These are phyloP conservation scores for Apoda limacodes DNA, from an alignment of 2,888 invertebrate genomes.

Conservation along the genomic window DNA sequence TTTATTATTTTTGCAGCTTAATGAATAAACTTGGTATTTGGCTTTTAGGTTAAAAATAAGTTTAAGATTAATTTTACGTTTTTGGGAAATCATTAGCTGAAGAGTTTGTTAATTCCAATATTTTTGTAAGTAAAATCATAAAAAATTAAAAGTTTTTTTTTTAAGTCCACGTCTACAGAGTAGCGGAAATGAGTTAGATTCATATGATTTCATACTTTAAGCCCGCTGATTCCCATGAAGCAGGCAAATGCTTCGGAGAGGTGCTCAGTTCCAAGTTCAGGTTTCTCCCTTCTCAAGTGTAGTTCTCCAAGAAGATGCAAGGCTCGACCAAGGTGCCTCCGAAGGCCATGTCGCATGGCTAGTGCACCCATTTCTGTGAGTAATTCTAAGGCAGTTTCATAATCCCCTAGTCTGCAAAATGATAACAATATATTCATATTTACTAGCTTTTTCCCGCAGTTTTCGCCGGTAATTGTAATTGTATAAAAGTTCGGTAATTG, in stretches of 20 bases:
- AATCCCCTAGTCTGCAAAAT: conserved; percentile 47
- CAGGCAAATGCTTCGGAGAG: conserved; percentile 52
- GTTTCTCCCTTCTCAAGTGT: conserved; percentile 45
- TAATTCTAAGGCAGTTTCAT: conserved; percentile 42
- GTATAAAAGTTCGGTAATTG: too few species aligned
- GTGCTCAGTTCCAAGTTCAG: conserved; percentile 54
- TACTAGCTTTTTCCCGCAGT: too few species aligned
- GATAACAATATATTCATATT: too few species aligned
- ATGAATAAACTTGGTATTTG: too few species aligned
- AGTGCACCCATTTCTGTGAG: conserved; percentile 56
- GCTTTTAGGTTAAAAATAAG: too few species aligned
- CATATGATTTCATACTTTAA: conserved; percentile 23
- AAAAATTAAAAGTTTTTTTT: neutral
- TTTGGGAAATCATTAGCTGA: too few species aligned
- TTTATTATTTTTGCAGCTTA: too few species aligned
- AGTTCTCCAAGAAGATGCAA: conserved; percentile 54
- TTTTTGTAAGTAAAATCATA: too few species aligned
- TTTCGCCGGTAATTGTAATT: too few species aligned
- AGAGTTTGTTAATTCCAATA: too few species aligned
- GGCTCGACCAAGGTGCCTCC: conserved; percentile 48
- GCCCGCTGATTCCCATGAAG: conserved; percentile 47
- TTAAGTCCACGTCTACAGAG: neutral
- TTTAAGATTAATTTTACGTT: too few species aligned
- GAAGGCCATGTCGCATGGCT: conserved; percentile 44
- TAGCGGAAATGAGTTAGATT: too few species aligned